Conservation (phyloP, 2,113 vertebrate species). For the Crotalus horridus region DNA sequence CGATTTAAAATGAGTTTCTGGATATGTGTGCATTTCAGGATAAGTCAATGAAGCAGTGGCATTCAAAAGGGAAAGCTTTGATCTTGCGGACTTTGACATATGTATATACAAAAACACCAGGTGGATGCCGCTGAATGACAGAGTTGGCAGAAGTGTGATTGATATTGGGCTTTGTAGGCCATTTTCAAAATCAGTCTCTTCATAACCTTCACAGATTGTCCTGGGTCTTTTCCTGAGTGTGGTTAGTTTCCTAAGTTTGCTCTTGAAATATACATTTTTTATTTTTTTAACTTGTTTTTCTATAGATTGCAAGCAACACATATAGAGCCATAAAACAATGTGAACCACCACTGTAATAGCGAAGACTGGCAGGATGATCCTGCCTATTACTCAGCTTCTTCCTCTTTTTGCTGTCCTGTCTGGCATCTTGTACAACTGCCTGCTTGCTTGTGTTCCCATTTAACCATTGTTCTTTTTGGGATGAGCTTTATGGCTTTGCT, state of each 20-base stretch:
- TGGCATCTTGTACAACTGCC: neutral
- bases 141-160: neutral
- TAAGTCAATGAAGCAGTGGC: neutral
- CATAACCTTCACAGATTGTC: neutral
- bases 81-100: neutral
- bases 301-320: neutral
- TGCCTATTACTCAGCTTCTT: neutral
- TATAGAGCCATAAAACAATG: neutral
- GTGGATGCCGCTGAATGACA: neutral
- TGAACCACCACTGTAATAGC: neutral
- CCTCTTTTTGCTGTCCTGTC: neutral
- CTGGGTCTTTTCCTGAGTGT: neutral
- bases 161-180: neutral
- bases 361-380: neutral
- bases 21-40: neutral
- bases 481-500: neutral
- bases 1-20: neutral
- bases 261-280: neutral
- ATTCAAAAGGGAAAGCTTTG: neutral
- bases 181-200: neutral
- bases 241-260: neutral
- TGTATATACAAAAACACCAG: neutral
- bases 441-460: neutral
- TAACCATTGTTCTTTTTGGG: neutral
- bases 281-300: neutral